Conservation (phyloP, 2,113 vertebrate species). For the Pituophis catenifer region DNA sequence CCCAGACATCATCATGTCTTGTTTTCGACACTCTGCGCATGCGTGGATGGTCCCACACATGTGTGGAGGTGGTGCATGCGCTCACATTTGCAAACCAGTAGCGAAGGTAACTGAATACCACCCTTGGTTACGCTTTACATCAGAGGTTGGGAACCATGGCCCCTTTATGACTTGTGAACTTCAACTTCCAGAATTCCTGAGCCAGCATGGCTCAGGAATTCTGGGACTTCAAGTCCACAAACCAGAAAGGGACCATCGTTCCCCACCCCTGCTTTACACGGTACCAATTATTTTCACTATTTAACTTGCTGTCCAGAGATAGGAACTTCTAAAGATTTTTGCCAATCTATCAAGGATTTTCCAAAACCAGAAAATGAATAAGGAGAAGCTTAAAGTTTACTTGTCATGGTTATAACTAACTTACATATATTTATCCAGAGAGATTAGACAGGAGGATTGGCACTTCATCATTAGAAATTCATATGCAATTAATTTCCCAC, state of each 20-base stretch:
- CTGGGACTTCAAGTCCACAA: background rate
- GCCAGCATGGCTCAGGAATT: background rate
- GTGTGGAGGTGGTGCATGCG: too few relatives aligned
- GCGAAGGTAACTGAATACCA: too few relatives aligned
- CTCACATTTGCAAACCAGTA: too few relatives aligned
- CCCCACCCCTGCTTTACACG: constrained; percentile 15
- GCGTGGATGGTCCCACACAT: too few relatives aligned
- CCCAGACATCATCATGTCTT: too few relatives aligned
- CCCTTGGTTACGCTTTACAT: constrained; percentile 8
- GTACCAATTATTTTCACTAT: background rate
- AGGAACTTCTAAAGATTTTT: constrained; percentile 33
- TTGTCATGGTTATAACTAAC: constrained; percentile 66
- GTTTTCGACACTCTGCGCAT: too few relatives aligned
- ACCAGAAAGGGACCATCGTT: background rate
- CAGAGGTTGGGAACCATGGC: background rate
- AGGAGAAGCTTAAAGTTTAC: constrained; percentile 57
- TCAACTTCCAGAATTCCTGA: background rate
- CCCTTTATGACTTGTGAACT: background rate
- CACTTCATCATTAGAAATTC: constrained; percentile 56
- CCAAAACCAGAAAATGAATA: background rate
- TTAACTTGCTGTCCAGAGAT: constrained; percentile 21
- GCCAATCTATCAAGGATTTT: constrained; percentile 43
- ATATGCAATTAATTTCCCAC: constrained; percentile 67
- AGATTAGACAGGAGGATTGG: constrained; percentile 62
- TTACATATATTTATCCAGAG: constrained; percentile 56